Evolutionary conservation across 2,888 invertebrate genomes (phyloP).

Genomic region (Drosophila macrospina): DNA sequence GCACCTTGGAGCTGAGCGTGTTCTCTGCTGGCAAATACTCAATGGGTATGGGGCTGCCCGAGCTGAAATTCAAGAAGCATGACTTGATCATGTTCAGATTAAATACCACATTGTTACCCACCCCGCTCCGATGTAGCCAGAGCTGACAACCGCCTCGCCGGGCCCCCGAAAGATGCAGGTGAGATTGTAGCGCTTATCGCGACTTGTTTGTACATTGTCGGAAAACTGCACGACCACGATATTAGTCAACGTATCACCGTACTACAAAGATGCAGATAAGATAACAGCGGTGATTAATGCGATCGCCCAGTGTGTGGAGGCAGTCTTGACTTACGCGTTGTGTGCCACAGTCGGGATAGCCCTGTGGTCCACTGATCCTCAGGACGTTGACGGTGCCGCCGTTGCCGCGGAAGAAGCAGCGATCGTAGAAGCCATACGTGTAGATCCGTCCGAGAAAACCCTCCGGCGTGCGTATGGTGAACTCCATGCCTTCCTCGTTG

Average conservation of each 20-base stretch:
- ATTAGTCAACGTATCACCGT: constrained; percentile 96
- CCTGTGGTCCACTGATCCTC: constrained; percentile 94
- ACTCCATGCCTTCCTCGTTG: constrained; percentile 97
- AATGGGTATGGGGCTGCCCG: constrained; percentile 96
- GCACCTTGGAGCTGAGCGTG: constrained; percentile 94
- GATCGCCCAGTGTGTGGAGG: constrained; percentile 2
- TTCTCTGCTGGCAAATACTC: constrained; percentile 97
- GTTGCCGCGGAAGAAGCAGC: constrained; percentile 96
- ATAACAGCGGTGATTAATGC: constrained; percentile 25
- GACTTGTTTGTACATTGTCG: constrained; percentile 95
- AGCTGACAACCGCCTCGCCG: constrained; percentile 96
- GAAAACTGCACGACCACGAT: constrained; percentile 97
- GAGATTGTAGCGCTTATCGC: constrained; percentile 95
- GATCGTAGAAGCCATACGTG: constrained; percentile 95
- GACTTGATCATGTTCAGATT: constrained; percentile 2
- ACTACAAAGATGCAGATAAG: constrained; percentile 86
- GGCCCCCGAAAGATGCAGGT: constrained; percentile 97
- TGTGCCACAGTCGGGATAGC: constrained; percentile 97
- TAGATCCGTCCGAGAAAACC: constrained; percentile 96
- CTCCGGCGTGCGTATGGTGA: constrained; percentile 94
- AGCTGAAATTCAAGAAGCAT: constrained; percentile 86
- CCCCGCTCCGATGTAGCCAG: constrained; percentile 96
- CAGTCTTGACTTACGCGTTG: constrained; percentile 88
- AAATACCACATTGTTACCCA: constrained; percentile 81
- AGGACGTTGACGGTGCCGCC: constrained; percentile 93